phyloP scores from a whole-genome alignment of 2,797 vertebrate species.

The Pangasius sanitwongsei region DNA sequence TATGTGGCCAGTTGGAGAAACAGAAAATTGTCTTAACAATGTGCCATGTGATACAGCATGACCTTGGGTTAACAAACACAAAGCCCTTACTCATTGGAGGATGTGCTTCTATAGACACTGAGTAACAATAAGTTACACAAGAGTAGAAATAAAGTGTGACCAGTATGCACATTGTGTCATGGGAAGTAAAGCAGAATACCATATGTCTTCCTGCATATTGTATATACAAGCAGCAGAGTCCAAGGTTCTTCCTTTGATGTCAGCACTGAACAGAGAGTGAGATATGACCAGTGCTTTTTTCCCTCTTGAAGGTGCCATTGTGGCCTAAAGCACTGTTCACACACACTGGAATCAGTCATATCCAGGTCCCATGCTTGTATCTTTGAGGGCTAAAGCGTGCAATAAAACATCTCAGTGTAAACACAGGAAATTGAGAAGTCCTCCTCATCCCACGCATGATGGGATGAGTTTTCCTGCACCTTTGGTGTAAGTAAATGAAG shows the following conservation, averaged over 20 bases:
- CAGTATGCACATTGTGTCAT: slow-evolving; percentile 48
- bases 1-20: background rate
- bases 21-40: background rate
- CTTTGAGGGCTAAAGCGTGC: slow-evolving; percentile 39
- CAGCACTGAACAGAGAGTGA: slow-evolving; percentile 55
- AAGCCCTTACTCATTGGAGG: slow-evolving; percentile 42
- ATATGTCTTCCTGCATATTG: slow-evolving; percentile 58
- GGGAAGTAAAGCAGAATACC: slow-evolving; percentile 57
- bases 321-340: slow-evolving; percentile 29
- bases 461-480: slow-evolving; percentile 43
- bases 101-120: slow-evolving; percentile 30
- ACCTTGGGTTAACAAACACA: slow-evolving; percentile 6
- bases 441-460: slow-evolving; percentile 39
- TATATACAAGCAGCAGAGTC: slow-evolving; percentile 53
- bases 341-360: slow-evolving; percentile 45
- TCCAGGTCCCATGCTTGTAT: slow-evolving; percentile 42
- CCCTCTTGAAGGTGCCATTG: slow-evolving; percentile 54
- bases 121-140: slow-evolving; percentile 39
- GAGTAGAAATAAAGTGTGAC: slow-evolving; percentile 37
- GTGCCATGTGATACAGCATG: slow-evolving; percentile 28
- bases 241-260: slow-evolving; percentile 59
- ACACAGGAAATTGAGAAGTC: slow-evolving; percentile 54
- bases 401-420: slow-evolving; percentile 53
- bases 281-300: slow-evolving; percentile 41
- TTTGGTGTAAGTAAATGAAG: slow-evolving; percentile 9